A percentile compares a stretch with the other conserved stretches of the same genome.
These are phyloP conservation scores for Dyspetes luteomarginatus DNA, from an alignment of 2,888 invertebrate species.

Conservation along the genomic window DNA sequence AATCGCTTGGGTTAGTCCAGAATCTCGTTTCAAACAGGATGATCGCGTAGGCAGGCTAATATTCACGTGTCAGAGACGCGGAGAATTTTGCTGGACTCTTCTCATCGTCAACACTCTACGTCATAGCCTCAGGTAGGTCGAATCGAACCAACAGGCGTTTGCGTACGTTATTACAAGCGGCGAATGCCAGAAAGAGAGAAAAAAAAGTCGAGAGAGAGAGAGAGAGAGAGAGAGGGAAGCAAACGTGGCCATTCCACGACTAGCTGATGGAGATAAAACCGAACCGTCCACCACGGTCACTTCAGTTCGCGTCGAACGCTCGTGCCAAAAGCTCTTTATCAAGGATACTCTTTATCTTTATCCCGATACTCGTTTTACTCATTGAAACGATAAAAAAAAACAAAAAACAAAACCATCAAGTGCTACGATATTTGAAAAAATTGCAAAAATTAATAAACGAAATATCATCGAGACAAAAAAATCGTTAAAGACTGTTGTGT, in stretches of 20 bases:
- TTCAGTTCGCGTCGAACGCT: slow-evolving; percentile 67
- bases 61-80: slow-evolving; percentile 7
- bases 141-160: slow-evolving; percentile 31
- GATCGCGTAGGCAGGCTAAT: background rate
- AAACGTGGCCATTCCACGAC: slow-evolving; percentile 56
- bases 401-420: background rate
- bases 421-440: background rate
- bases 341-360: slow-evolving; percentile 20
- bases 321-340: background rate
- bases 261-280: slow-evolving; percentile 66
- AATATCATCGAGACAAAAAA: no score
- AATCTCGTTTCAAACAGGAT: background rate
- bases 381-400: slow-evolving; percentile 6
- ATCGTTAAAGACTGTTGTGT: slow-evolving; percentile 11
- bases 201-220: slow-evolving; percentile 14
- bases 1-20: slow-evolving; percentile 24
- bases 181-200: slow-evolving; percentile 12
- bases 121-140: slow-evolving; percentile 66
- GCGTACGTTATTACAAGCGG: slow-evolving; percentile 34
- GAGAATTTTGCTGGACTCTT: slow-evolving; percentile 41
- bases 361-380: slow-evolving; percentile 23
- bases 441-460: background rate
- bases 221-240: slow-evolving; percentile 38
- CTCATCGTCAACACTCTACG: slow-evolving; percentile 63
- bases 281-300: slow-evolving; percentile 58